Base-by-base conservation (phyloP, 2,797 vertebrate species). In the Argya squamiceps region DNA sequence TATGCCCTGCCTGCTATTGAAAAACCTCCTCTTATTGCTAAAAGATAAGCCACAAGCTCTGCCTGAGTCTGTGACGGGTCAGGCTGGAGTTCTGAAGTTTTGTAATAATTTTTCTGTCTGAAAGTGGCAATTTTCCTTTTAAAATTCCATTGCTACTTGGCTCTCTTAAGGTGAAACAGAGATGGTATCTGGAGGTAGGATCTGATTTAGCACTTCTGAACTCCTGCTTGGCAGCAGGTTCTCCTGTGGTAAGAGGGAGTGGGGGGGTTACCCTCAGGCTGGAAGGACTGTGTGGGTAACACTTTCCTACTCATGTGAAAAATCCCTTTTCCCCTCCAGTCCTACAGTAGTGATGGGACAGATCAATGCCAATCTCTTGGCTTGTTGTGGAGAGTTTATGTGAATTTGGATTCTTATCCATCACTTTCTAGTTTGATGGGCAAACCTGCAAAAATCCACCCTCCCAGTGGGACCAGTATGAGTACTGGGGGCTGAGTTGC, bases 241-340 rank as follows among this genome's bases (percentile, higher is more conserved):
- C 43, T 86, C 37, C 68, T 67, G 43, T 2, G 12, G 26, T 67
- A 39, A 58, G 50, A 79, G 55, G 36, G 24, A 34, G 15, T 77
- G 36, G 65, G 75, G 82, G 63, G n/a, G 68, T 91, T 87, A 84
- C 74, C 59, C 24, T 87, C 69, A 19, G 71, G 34, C 53, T 81
- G 46, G 43, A 78, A 89, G 62, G 55, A 64, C 74, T 0, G 0
- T 37, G 21, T 69, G 59, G 75, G 50, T 83, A 85, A 83, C 71
- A 22, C 41, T 49, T 91, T 32, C 46, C 68, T 93, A 47, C 84
- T 75, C 26, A 32, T 55, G 68, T 47, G 49, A 78, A 58, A 89
- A 77, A 74, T 17, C 11, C 34, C 11, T 27, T 76, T 90, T 73
- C 13, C 34, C 21, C 23, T 85, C 56, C 34, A 68, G 1, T 41